A percentile compares a stretch with the other conserved stretches of the same genome.
Evolutionary conservation across 2,797 vertebrate species (phyloP).

Genomic region (Sebastes wilsoni): DNA sequence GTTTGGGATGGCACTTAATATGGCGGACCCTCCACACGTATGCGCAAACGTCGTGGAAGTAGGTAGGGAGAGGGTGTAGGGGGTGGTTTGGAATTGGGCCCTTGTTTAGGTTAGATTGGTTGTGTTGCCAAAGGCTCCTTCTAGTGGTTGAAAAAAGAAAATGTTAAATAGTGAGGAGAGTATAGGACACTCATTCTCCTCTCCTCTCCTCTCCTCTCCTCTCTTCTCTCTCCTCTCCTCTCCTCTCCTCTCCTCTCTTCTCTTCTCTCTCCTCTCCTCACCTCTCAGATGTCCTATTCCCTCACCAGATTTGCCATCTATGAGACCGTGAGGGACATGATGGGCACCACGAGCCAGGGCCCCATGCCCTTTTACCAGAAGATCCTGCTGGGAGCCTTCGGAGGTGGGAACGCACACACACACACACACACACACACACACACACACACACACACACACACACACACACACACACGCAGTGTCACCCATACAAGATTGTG

Average conservation of each 20-base stretch:
- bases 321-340: constrained; percentile 87
- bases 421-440: neutral
- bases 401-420: constrained; percentile 79
- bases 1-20: too few relatives aligned
- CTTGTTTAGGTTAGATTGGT: neutral
- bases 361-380: constrained; percentile 96
- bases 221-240: neutral
- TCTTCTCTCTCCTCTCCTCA: neutral
- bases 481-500: neutral
- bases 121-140: neutral
- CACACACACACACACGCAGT: neutral
- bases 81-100: too few relatives aligned
- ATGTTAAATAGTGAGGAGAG: neutral
- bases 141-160: neutral
- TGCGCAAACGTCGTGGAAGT: too few relatives aligned
- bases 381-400: constrained; percentile 89
- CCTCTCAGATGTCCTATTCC: constrained; percentile 94
- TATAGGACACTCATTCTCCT: neutral
- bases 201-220: neutral
- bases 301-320: constrained; percentile 97
- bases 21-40: too few relatives aligned
- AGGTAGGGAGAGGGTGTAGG: too few relatives aligned
- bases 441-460: neutral
- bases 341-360: constrained; percentile 80
- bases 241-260: neutral